Evolutionary conservation across 2,797 vertebrate species (phyloP), one percentile per base, ranked within the genome.

Genomic region (Acomys russatus): DNA sequence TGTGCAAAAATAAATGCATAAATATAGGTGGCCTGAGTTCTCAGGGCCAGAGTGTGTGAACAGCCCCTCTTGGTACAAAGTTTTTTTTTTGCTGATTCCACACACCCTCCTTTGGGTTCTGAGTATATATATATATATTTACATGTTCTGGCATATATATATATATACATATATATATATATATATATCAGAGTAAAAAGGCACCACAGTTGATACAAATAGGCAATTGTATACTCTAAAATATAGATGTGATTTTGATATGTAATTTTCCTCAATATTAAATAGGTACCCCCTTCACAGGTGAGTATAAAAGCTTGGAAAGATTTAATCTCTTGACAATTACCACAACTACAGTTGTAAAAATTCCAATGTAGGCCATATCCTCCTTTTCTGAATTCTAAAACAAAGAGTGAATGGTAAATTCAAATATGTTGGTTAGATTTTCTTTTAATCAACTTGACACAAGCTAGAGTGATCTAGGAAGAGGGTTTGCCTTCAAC

Each of bases 261-360:
- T 90, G 82, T 64, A 6, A 64, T 80, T 84, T 25, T 2, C 20
- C 14, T 88, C 18, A 3, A 84, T 93, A 44, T 77, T 80, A 88
- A 78, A 18, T 33, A 61, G 9, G 33, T 64, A 44, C 35, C n/a
- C 70, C 9, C 4, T 83, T 49, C 38, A 66, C 1, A 86, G 28
- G 44, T 44, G 2, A 88, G 4, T 85, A 9, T 70, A 64, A 77
- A 76, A 22, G 3, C 76, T 76, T 76, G 2, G 38, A 83, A 30
- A 84, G 22, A 59, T 64, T 73, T 88, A 83, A 25, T 92, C 9
- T 30, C 49, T 90, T 90, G 22, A 35, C 20, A 30, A 90, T 88
- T n/a, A 80, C 89, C 17, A 35, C 20, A 30, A 90, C 88, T n/a
- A 80, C 89, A 85, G 30, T 59, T 96, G 96, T 95, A 35, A 96